Percentiles rank a stretch among this genome's conserved stretches.
These are phyloP conservation scores for Bostrychus sinensis DNA, from an alignment of 2,113 vertebrate species.

Conservation along the genomic window DNA sequence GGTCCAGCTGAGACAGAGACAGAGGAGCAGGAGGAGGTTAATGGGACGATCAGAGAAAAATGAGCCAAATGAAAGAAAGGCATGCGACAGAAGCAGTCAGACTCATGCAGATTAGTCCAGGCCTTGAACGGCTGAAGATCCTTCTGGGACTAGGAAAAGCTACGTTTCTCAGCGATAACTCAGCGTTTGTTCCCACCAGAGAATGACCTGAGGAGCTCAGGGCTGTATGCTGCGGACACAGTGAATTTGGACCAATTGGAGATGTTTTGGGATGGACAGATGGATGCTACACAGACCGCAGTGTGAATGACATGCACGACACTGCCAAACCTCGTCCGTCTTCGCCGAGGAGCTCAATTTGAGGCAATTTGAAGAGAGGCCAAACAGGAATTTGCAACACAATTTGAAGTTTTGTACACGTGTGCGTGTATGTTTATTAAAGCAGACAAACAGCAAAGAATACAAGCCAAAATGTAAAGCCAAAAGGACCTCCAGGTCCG, in stretches of 20 bases:
- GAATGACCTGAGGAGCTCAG: slow-evolving; percentile 21
- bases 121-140: slow-evolving; percentile 57
- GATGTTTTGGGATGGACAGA: slow-evolving; percentile 54
- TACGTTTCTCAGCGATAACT: slow-evolving; percentile 26
- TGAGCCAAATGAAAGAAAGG: slow-evolving; percentile 21
- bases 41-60: background rate
- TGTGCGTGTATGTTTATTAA: slow-evolving; percentile 98
- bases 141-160: slow-evolving; percentile 60
- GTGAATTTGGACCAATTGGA: slow-evolving; percentile 60
- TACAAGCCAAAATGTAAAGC: slow-evolving; percentile 98
- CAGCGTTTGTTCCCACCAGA: slow-evolving; percentile 54
- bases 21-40: background rate
- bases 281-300: slow-evolving; percentile 62
- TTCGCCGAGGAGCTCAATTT: slow-evolving; percentile 84
- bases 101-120: slow-evolving; percentile 71
- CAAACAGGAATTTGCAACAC: slow-evolving; percentile 98
- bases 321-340: slow-evolving; percentile 76
- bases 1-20: background rate
- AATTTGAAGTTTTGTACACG: slow-evolving; percentile 95
- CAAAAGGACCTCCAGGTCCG: slow-evolving; percentile 71
- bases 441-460: slow-evolving; percentile 99
- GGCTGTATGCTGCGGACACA: background rate
- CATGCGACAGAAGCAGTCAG: too few relatives aligned
- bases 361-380: slow-evolving; percentile 92
- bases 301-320: slow-evolving; percentile 48